phyloP scores from a whole-genome alignment of 2,888 invertebrate species.

The Melitaea athalia region DNA sequence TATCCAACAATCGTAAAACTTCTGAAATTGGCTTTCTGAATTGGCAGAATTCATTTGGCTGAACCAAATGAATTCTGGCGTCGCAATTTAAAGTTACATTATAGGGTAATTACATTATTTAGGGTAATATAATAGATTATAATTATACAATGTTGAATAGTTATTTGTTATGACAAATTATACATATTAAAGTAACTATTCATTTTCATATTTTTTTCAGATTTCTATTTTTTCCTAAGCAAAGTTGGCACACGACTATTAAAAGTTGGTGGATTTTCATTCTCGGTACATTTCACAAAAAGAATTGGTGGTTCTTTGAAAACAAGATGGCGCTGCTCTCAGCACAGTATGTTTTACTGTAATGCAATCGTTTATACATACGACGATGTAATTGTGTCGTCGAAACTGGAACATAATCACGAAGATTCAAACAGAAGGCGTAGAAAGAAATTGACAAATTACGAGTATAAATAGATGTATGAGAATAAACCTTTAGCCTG shows the following conservation, averaged over 20 bases:
- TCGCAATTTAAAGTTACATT: no score
- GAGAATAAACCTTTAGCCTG: no score
- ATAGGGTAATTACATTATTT: no score
- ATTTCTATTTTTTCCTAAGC: constrained; percentile 37
- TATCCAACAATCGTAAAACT: no score
- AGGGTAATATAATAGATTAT: no score
- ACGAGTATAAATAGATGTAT: no score
- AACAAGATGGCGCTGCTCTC: constrained; percentile 46
- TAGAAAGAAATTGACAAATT: no score
- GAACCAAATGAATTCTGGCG: no score
- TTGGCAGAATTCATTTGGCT: no score
- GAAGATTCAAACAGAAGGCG: background rate
- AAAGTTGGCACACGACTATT: constrained; percentile 43
- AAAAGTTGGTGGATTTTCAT: constrained; percentile 39
- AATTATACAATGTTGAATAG: no score
- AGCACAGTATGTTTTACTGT: constrained; percentile 42
- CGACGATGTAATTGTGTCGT: constrained; percentile 39
- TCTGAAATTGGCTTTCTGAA: no score
- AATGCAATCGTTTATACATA: constrained; percentile 48
- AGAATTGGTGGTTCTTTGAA: constrained; percentile 25
- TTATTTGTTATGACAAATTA: no score
- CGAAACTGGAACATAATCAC: constrained; percentile 30
- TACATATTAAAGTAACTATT: background rate
- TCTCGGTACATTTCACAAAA: constrained; percentile 36
- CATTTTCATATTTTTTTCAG: constrained; percentile 22